These are phyloP conservation scores for Sesia bembeciformis DNA, from an alignment of 2,888 invertebrate genomes.

Conservation along the genomic window DNA sequence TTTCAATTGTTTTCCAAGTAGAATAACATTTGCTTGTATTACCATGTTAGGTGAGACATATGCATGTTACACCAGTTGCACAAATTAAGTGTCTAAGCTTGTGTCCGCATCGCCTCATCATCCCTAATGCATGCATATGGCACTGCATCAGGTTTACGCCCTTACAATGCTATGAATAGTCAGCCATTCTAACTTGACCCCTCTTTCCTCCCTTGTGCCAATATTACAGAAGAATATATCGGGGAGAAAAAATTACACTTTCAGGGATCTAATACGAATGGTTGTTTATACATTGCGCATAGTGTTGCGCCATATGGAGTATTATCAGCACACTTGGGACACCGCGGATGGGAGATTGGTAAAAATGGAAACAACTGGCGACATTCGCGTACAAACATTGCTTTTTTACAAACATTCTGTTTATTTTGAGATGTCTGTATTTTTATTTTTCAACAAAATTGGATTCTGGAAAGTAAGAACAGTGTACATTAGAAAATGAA, in stretches of 20 bases:
- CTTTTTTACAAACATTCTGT: slow-evolving; percentile 24
- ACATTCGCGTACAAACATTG: slow-evolving; percentile 43
- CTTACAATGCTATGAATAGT: slow-evolving; percentile 49
- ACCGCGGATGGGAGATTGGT: slow-evolving; percentile 46
- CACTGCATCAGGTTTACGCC: slow-evolving; percentile 62
- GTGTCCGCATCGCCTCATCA: slow-evolving; percentile 60
- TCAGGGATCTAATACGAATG: slow-evolving; percentile 28
- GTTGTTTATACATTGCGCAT: slow-evolving; percentile 49
- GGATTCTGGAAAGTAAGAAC: too few relatives aligned
- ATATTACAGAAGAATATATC: slow-evolving; percentile 1
- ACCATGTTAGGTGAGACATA: slow-evolving; percentile 1
- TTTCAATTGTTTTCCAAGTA: background rate
- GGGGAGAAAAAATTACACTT: slow-evolving; percentile 1
- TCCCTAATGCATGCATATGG: slow-evolving; percentile 72
- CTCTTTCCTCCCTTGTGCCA: slow-evolving; percentile 5
- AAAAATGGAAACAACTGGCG: slow-evolving; percentile 63
- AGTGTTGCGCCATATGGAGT: slow-evolving; percentile 68
- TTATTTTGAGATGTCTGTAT: too few relatives aligned
- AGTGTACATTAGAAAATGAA: too few relatives aligned
- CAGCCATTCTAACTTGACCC: slow-evolving; percentile 30
- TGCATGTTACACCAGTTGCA: slow-evolving; percentile 38
- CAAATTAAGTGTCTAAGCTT: slow-evolving; percentile 49
- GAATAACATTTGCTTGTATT: background rate
- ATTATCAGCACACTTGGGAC: slow-evolving; percentile 69
- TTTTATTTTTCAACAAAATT: too few relatives aligned